phyloP scores from a whole-genome alignment of 2,888 invertebrate genomes.

The Leptopilina syphax region DNA sequence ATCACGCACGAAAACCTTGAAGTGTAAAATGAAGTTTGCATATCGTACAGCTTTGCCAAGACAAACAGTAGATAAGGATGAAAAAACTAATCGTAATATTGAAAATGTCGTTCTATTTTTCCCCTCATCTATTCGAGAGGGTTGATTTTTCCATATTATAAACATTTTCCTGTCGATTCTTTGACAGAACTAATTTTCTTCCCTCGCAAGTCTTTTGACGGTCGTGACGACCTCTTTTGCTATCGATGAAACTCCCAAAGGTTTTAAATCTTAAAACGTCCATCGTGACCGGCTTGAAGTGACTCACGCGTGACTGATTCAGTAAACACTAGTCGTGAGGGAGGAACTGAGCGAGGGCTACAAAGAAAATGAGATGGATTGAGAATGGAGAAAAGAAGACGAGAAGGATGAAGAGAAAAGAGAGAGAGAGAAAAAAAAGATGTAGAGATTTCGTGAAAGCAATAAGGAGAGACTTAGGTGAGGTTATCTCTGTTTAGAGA shows the following conservation, averaged over 20 bases:
- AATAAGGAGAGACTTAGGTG: constrained; percentile 47
- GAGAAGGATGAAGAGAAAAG: constrained; percentile 15
- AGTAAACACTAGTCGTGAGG: constrained; percentile 54
- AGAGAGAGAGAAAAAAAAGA: constrained; percentile 19
- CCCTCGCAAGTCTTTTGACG: neutral
- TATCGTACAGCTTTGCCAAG: neutral
- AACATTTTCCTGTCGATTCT: neutral
- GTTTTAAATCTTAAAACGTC: constrained; percentile 41
- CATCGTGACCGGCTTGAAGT: constrained; percentile 52
- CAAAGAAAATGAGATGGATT: constrained; percentile 45
- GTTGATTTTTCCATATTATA: neutral
- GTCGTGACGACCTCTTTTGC: constrained; percentile 35
- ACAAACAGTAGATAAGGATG: neutral
- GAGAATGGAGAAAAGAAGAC: constrained; percentile 40
- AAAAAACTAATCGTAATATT: neutral
- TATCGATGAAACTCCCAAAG: constrained; percentile 16
- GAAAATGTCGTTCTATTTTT: neutral
- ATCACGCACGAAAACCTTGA: constrained; percentile 10
- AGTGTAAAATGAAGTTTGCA: constrained; percentile 3
- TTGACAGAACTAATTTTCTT: constrained; percentile 16
- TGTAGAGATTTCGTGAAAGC: constrained; percentile 27
- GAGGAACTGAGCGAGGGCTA: constrained; percentile 48
- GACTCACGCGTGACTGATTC: constrained; percentile 68
- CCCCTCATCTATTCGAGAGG: neutral
- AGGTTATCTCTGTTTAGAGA: constrained; percentile 23